Evolutionary conservation across 2,888 invertebrate genomes (phyloP).

Genomic region (Clusia tigrina): DNA sequence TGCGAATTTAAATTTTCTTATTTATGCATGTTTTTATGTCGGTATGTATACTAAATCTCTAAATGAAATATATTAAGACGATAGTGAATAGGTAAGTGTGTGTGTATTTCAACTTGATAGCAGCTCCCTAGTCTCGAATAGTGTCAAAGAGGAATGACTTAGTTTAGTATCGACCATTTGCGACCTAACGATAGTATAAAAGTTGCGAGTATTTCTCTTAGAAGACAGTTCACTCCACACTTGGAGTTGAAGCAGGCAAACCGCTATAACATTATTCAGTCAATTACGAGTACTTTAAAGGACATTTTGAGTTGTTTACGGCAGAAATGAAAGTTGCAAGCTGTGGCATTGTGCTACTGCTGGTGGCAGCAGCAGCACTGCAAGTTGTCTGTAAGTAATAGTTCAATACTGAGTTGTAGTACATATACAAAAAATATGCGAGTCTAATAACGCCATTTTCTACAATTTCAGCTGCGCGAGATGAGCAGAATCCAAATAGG

Average conservation of each 20-base stretch:
- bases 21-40: too few relatives aligned
- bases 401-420: not conserved
- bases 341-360: slow-evolving; percentile 25
- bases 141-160: not conserved
- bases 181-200: slow-evolving; percentile 40
- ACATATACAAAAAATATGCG: not conserved
- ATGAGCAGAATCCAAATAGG: not conserved
- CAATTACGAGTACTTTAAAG: not conserved
- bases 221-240: slow-evolving; percentile 45
- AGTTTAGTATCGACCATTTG: not conserved
- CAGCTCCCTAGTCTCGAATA: not conserved
- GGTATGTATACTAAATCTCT: too few relatives aligned
- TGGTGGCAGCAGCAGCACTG: slow-evolving; percentile 38
- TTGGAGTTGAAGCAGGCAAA: slow-evolving; percentile 29
- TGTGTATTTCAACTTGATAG: not conserved
- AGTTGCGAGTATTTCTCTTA: slow-evolving; percentile 38
- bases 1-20: too few relatives aligned
- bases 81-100: not conserved
- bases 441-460: not conserved
- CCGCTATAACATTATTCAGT: not conserved
- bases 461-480: not conserved
- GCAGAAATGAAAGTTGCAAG: not conserved
- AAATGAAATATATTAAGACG: not conserved
- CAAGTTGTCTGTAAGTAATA: slow-evolving; percentile 39
- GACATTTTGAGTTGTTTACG: not conserved